Evolutionary conservation across 35 echinoderm and acorn worm genomes (phyloP), one percentile per base, ranked within the genome.

Genomic region (Anneissia japonica): DNA sequence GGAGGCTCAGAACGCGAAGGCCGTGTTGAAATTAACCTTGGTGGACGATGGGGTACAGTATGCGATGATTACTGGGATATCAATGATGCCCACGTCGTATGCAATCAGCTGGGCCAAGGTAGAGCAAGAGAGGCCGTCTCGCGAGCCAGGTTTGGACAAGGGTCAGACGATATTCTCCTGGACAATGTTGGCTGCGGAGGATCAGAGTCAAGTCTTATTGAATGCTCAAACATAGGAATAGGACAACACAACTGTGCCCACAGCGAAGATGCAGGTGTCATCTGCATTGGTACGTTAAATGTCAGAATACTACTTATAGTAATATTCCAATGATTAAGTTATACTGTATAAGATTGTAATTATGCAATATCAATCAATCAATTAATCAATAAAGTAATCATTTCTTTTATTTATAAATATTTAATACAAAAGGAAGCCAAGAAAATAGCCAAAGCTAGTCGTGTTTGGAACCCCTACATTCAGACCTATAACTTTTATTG

Each of bases 61-160:
- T 77, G 76, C 76, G 76, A 77, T 34, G 76, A 77, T 77, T 32
- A 32, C n/a, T 77, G 32, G 32, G 76, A 77, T 35, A 77, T 14
- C n/a, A 37, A 35, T 37, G 76, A 77, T 37, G 76, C 76, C 11
- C 4, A 34, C 10, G 76, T 77, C 13, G 76, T 77, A 16, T 64
- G 51, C 21, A 9, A 26, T 23, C 51, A 64, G 51, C 19, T 64
- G 26, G 51, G 51, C 5, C 21, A 19, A 2, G 51, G 51, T 23
- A 64, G 51, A 9, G 51, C 51, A 64, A 9, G 5, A 2, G 51
- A 6, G 21, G 5, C 11, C 10, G 0, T 2, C 7, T 26, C 7
- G n/a, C 36, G 13, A 14, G 76, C 76, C 32, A 4, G 23, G 4
- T 77, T 77, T 77, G 76, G 76, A 6, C 32, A 77, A 37, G 76